Evolutionary conservation across 2,797 vertebrate genomes (phyloP), one percentile per base, ranked within the genome.

Genomic region (Toxotes lorentzi): DNA sequence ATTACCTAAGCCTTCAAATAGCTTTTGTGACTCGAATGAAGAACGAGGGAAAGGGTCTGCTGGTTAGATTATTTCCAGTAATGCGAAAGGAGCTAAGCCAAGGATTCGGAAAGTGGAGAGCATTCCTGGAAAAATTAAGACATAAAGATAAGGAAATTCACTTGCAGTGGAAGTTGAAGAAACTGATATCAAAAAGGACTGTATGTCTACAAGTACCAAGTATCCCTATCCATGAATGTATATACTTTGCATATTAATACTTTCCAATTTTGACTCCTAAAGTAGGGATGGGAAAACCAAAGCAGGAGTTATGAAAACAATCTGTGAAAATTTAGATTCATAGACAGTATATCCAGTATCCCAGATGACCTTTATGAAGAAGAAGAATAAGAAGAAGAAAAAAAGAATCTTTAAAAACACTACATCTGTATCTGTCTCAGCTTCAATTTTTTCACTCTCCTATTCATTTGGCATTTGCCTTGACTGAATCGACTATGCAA

Each of bases 1-100:
- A 73, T 80, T 66, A 63, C 47, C 84, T 66, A 59, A 72, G 66
- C 68, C 34, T 1, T 6, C 58, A 69, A 81, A 78, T 66, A 61
- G 81, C 80, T 70, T 82, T 48, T 47, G 70, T 59, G 72, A 40
- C 21, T 19, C n/a, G 57, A 76, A 30, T 30, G 75, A 67, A 38
- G 70, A 54, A 35, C 2, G 11, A 17, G 60, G 53, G 34, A 35
- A 61, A 59, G 40, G 65, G 72, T 53, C 62, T 54, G 47, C 0
- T 32, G 61, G 61, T 63, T 62, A 74, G 87, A 86, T 88, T 86
- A 89, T 75, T 73, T 73, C 67, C 57, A 69, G 71, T 76, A 84
- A 88, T 66, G 34, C 19, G 9, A 75, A 70, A 35, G 32, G 41
- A 70, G 65, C 64, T 76, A 70, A 82, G 40, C 1, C 0, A 45